These are phyloP conservation scores for Mactra quadrangularis DNA, from an alignment of 1,140 invertebrate genomes.

Conservation along the genomic window DNA sequence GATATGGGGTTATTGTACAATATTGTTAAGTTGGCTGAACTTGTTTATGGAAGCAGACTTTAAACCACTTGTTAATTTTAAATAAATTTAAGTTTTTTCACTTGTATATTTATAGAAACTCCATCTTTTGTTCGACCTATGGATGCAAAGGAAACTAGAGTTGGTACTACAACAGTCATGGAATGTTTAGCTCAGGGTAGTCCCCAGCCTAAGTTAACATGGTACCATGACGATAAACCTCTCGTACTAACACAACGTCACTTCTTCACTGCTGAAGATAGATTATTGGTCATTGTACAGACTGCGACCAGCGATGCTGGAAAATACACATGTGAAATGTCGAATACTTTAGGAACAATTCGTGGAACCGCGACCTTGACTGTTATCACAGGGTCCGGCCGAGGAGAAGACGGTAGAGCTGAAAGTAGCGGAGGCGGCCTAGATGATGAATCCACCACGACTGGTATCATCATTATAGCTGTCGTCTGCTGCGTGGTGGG, in stretches of 20 bases:
- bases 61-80: too few species aligned
- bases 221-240: slow-evolving; percentile 93
- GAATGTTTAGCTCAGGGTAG: slow-evolving; percentile 94
- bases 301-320: slow-evolving; percentile 91
- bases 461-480: slow-evolving; percentile 94
- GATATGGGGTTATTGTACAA: too few species aligned
- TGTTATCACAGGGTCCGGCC: slow-evolving; percentile 83
- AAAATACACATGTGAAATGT: slow-evolving; percentile 90
- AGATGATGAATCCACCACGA: slow-evolving; percentile 88
- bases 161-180: slow-evolving; percentile 92
- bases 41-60: too few species aligned
- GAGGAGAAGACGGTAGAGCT: slow-evolving; percentile 2
- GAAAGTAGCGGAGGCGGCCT: slow-evolving; percentile 56
- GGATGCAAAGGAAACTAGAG: slow-evolving; percentile 91
- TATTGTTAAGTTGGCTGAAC: too few species aligned
- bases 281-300: slow-evolving; percentile 93
- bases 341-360: slow-evolving; percentile 91
- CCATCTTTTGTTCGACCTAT: slow-evolving; percentile 93
- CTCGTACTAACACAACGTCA: slow-evolving; percentile 88
- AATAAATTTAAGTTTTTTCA: too few species aligned
- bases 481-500: slow-evolving; percentile 95
- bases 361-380: slow-evolving; percentile 84
- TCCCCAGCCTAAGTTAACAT: slow-evolving; percentile 93
- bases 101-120: slow-evolving; percentile 86
- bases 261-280: slow-evolving; percentile 93